These are phyloP conservation scores for Harpalus rufipes DNA, from an alignment of 2,888 invertebrate genomes.

Conservation along the genomic window DNA sequence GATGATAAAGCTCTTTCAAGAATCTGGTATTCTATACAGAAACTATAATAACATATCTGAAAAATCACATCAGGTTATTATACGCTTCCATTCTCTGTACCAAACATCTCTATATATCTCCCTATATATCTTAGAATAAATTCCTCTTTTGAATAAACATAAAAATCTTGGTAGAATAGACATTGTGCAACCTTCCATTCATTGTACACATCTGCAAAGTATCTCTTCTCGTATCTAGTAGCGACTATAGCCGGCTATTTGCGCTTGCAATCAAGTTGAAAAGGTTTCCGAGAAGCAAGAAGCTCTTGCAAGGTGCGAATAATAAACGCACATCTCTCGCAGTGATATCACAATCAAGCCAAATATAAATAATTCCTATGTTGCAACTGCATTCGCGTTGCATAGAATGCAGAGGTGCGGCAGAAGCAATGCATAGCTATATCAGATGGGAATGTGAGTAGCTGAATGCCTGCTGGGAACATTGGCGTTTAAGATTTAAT, in stretches of 20 bases:
- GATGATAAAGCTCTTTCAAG: neutral
- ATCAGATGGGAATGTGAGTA: conserved; percentile 51
- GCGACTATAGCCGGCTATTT: neutral
- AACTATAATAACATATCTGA: neutral
- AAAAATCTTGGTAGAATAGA: neutral
- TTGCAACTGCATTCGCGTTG: conserved; percentile 39
- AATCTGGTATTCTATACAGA: neutral
- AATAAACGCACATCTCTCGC: conserved; percentile 43
- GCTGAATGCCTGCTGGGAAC: conserved; percentile 17
- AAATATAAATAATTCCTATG: conserved; percentile 53
- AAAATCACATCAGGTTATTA: neutral
- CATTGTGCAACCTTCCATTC: neutral
- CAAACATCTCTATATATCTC: neutral
- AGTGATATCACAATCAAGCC: conserved; percentile 38
- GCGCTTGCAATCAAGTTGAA: conserved; percentile 33
- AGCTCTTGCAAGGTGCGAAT: conserved; percentile 20
- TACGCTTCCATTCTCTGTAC: neutral
- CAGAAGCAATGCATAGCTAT: conserved; percentile 12
- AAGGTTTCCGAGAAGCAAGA: conserved; percentile 29
- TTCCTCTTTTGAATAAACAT: neutral
- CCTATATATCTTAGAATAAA: neutral
- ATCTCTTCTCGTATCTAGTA: conserved; percentile 20
- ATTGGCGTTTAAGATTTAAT: conserved; percentile 30
- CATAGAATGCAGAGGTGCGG: conserved; percentile 38
- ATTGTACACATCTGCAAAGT: neutral